phyloP scores from a whole-genome alignment of 2,797 vertebrate genomes.

The Mallotus villosus region DNA sequence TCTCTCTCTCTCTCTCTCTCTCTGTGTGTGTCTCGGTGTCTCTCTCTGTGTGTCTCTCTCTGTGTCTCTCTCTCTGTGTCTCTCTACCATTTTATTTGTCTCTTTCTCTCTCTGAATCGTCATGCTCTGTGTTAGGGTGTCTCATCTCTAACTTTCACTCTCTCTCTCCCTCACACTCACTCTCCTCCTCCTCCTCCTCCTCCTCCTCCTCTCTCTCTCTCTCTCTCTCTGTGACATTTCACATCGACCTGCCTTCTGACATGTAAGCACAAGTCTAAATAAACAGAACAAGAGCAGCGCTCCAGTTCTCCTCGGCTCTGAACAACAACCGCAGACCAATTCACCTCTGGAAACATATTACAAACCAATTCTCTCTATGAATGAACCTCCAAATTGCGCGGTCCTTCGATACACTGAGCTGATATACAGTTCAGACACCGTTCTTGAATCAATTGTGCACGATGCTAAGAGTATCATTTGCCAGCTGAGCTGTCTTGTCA shows the following conservation, averaged over 20 bases:
- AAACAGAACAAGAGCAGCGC: background rate
- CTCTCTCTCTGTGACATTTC: constrained; percentile 33
- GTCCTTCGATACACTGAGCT: background rate
- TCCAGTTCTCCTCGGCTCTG: background rate
- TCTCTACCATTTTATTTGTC: background rate
- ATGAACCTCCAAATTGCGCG: background rate
- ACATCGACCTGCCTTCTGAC: constrained; percentile 17
- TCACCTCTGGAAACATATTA: background rate
- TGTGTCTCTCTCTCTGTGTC: too few relatives aligned
- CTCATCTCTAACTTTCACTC: background rate
- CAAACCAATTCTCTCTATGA: background rate
- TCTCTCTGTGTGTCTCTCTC: too few relatives aligned
- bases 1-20: background rate
- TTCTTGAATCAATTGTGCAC: background rate
- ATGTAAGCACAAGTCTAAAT: constrained; percentile 11
- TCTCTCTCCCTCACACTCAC: constrained; percentile 8
- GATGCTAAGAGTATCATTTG: background rate
- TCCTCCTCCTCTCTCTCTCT: constrained; percentile 4
- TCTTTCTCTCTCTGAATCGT: too few relatives aligned
- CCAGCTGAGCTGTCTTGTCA: background rate
- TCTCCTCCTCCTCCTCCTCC: background rate
- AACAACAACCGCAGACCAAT: background rate
- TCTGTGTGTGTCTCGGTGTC: background rate
- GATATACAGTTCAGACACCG: background rate
- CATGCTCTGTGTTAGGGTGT: background rate